Evolutionary conservation across 92 coral and sea anemone genomes (phyloP).

Genomic region (Phenganax subtilis): DNA sequence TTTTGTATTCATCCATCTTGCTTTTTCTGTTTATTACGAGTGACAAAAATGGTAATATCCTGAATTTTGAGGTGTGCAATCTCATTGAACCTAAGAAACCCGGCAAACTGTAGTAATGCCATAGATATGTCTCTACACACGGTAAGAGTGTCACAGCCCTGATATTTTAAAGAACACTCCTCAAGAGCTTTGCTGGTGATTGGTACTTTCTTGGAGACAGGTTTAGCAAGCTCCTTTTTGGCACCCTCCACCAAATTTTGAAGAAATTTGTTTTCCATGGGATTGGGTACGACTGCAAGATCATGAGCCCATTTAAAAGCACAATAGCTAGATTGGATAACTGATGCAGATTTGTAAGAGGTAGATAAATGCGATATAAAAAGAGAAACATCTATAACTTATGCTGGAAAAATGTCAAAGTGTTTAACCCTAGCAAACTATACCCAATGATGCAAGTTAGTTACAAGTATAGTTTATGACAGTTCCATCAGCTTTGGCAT

Average conservation of each 20-base stretch:
- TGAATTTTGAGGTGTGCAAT: constrained; percentile 44
- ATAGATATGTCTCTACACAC: constrained; percentile 43
- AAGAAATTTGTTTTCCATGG: constrained; percentile 40
- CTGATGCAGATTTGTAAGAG: constrained; percentile 33
- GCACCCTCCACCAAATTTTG: constrained; percentile 45
- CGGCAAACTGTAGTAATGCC: constrained; percentile 48
- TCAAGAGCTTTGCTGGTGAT: constrained; percentile 40
- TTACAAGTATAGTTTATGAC: constrained; percentile 42
- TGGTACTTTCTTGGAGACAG: constrained; percentile 41
- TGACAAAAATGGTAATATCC: constrained; percentile 34
- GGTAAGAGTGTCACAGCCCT: constrained; percentile 19
- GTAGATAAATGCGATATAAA: constrained; percentile 29
- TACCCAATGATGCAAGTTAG: constrained; percentile 38
- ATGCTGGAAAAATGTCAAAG: constrained; percentile 44
- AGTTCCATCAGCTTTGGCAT: constrained; percentile 51
- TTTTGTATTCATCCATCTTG: constrained; percentile 54
- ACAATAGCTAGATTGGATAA: constrained; percentile 32
- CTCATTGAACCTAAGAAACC: constrained; percentile 48
- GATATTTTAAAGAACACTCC: constrained; percentile 35
- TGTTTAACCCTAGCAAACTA: constrained; percentile 38
- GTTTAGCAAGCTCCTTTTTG: constrained; percentile 50
- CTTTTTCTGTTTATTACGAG: constrained; percentile 43
- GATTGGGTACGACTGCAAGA: constrained; percentile 37
- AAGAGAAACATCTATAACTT: constrained; percentile 32
- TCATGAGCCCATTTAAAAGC: constrained; percentile 48